Evolutionary conservation across 1,140 invertebrate genomes (phyloP), one percentile per base, ranked within the genome.

Genomic region (Ceratina australensis): DNA sequence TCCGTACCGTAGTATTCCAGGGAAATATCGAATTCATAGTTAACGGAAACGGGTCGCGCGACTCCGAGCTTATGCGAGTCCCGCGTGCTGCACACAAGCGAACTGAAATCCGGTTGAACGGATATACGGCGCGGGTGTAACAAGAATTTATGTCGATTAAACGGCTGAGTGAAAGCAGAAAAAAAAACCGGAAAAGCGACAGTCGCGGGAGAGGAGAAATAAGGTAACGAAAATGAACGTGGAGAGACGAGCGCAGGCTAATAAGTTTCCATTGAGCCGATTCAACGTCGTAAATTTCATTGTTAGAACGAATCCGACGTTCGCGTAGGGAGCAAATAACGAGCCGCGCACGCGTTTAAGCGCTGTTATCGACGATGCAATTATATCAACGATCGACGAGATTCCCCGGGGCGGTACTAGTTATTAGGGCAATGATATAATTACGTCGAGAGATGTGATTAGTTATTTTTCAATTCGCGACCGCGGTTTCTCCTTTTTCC

Each of bases 111-210:
- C 75, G 33, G 57, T 75, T 24, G 68, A 57, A 73, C 68, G 33
- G n/a, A 73, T 63, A 52, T 42, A 81, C 24, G 47, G 54, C 18
- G 22, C 18, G 22, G 15, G 50, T 42, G 49, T 74, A 83, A 79
- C 71, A 57, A 79, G 75, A 69, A 83, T 83, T 83, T 82, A 83
- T 79, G 75, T 69, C 80, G 75, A 83, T 82, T 71, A 74, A 50
- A 60, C 28, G 47, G 33, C 26, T 7, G 49, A 8, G 26, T 26
- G 50, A 8, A 18, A 16, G 13, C 13, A 16, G n/a, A 47, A 26
- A 50, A 50, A 61, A 71, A 15, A 20, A 57, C 4, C 8, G n/a
- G 33, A 18, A 42, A 42, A 10, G 49, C 13, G 26, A 4, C 20
- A 18, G 24, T 15, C 7, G 64, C 16, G 3, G 22, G 18, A 28